phyloP scores from a whole-genome alignment of 1,140 invertebrate genomes.

The Scaptomyza graminum region DNA sequence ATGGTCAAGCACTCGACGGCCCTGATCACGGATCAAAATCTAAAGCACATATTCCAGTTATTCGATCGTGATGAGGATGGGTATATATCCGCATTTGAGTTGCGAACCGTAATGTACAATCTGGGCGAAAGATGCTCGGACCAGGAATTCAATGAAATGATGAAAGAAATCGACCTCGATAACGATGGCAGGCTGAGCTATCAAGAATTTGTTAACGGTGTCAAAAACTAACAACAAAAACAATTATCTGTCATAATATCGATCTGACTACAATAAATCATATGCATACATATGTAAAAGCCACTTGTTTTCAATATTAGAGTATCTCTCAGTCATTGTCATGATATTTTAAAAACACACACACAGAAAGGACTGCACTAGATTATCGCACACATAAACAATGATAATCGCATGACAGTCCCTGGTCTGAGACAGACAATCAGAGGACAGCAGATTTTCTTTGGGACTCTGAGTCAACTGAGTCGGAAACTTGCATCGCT shows the following conservation, averaged over 20 bases:
- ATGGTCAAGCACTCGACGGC: conserved; percentile 21
- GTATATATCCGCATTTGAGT: conserved; percentile 16
- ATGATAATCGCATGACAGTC: conserved; percentile 57
- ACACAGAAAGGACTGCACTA: conserved; percentile 13
- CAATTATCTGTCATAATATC: background rate
- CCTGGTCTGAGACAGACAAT: conserved; percentile 1
- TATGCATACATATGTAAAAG: no score
- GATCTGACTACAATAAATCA: no score
- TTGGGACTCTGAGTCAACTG: conserved; percentile 17
- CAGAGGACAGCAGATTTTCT: conserved; percentile 13
- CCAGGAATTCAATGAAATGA: conserved; percentile 48
- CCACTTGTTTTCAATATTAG: background rate
- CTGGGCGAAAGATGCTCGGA: conserved; percentile 40
- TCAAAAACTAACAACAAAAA: conserved; percentile 7
- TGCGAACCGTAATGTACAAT: conserved; percentile 23
- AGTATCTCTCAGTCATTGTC: conserved; percentile 3
- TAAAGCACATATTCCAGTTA: conserved; percentile 30
- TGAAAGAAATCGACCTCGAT: conserved; percentile 45
- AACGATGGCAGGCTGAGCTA: conserved; percentile 39
- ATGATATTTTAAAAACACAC: conserved; percentile 12
- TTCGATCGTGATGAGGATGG: conserved; percentile 49
- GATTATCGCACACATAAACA: conserved; percentile 64
- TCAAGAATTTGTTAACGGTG: conserved; percentile 36
- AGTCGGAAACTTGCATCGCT: conserved; percentile 47
- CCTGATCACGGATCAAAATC: conserved; percentile 1